These are phyloP conservation scores for Sylvietta virens DNA, from an alignment of 2,113 vertebrate species.

Conservation along the genomic window DNA sequence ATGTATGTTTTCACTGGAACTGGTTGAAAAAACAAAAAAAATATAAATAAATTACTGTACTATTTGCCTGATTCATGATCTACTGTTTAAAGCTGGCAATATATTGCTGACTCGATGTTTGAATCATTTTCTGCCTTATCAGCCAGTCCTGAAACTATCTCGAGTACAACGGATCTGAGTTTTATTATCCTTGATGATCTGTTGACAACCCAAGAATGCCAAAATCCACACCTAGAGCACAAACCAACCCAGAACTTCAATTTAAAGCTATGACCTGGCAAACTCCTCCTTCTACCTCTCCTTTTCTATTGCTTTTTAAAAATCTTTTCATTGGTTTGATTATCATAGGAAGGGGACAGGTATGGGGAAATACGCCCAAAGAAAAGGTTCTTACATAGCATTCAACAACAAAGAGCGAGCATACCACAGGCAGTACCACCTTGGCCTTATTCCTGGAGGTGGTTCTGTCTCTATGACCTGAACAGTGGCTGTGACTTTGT, in stretches of 20 bases:
- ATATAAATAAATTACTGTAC: background rate
- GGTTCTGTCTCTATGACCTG: background rate
- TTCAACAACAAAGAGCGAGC: background rate
- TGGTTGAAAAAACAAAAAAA: background rate
- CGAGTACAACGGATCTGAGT: rapidly evolving
- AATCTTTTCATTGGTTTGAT: background rate
- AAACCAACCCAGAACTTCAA: background rate
- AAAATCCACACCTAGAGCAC: background rate
- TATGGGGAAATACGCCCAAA: background rate
- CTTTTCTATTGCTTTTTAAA: background rate
- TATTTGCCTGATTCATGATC: background rate
- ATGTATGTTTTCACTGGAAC: background rate
- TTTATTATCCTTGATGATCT: background rate
- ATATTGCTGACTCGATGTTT: background rate
- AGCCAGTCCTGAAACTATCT: background rate
- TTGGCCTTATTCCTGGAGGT: background rate
- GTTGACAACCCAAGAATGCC: background rate
- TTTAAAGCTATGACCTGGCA: background rate
- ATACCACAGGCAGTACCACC: background rate
- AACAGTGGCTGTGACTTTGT: background rate
- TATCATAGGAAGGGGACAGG: background rate
- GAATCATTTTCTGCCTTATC: background rate
- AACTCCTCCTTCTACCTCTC: background rate
- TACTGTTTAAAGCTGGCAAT: background rate
- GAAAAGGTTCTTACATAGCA: background rate